Base-by-base conservation (phyloP, 1,140 invertebrate genomes). In the Elymnias hypermnestra region DNA sequence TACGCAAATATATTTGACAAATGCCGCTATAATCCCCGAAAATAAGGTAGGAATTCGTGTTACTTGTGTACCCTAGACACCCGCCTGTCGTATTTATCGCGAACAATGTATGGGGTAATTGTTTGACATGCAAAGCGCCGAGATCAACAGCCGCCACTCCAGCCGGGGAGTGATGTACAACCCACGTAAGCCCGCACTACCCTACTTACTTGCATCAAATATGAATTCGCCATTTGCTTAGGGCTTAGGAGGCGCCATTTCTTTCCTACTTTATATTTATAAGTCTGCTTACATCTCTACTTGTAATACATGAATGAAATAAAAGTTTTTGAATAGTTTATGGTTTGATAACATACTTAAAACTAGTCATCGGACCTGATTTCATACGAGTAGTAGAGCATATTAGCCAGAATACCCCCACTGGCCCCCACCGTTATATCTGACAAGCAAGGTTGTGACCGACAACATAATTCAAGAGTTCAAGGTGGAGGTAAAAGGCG, bases 51-150 rank as follows among this genome's bases (percentile, higher is more conserved):
- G n/a, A n/a, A n/a, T n/a, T n/a, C n/a, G n/a, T n/a, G 29, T 15
- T 7, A 33, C 15, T 33, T 33, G 29, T 12, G 12, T 15, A 15
- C 29, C 29, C 29, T 33, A 33, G 6, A 7, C 15, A 33, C 29
- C 29, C 61, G 67, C 64, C 69, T 61, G 57, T 62, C 62, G 65
- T 72, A 66, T 77, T 76, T 72, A 65, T 70, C 58, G 50, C 52
- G 55, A 62, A 71, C 70, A 71, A 72, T 71, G 71, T 78, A 67
- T 63, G 50, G 59, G 76, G 72, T 73, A 75, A 78, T 81, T 83
- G 72, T 79, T 77, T 72, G 70, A 72, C 66, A 81, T 77, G 73
- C 73, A 83, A 79, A 81, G 64, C 69, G 56, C 57, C 58, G 72
- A 77, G 74, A 78, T 79, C 70, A 70, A 70, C 63, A 72, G 68